Evolutionary conservation across 30 jellyfish, hydroid and myxozoan species (phyloP), one percentile per base, ranked within the genome.

Genomic region (Clytia hemisphaerica): DNA sequence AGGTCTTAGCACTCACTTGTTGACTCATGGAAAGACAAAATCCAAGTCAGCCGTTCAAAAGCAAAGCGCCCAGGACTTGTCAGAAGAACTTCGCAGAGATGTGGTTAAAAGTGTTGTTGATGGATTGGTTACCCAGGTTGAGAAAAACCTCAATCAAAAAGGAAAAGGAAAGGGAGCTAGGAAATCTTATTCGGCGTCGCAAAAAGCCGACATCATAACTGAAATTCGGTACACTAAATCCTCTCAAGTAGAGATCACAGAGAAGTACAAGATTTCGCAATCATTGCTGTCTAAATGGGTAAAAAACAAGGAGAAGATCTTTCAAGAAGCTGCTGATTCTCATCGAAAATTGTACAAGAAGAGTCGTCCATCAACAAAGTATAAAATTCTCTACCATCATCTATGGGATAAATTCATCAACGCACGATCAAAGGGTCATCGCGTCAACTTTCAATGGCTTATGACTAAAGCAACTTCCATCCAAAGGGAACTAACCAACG

Each of bases 341-440:
- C 65, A 50, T 50, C 65, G 65, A 50, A 50, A 50, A 50, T 50
- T 50, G 65, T 50, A 7, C 27, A 50, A 50, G 27, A 77, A 77
- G 61, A 37, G 19, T 54, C 36, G 92, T 45, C 92, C 75, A 38
- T 21, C 69, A 7, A 64, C 60, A 54, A 64, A 63, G 31, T 77
- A 77, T 45, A 77, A 66, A 25, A 48, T 29, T 28, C 67, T 77
- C 26, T 77, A 63, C 47, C 61, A 15, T n/a, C 73, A 29, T 61
- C 49, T 77, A 44, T 34, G 27, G 36, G 68, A 64, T 34, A 47
- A 37, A 29, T 63, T 63, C 48, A 46, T 14, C 14, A 40, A 19
- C 49, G 92, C 92, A 7, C 51, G 72, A 25, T 50, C 71, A 27
- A 75, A 77, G 61, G 92, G 77, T 4, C 79, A 77, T 54, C 55